phyloP scores from a whole-genome alignment of 1,140 invertebrate species.

The Musca domestica region DNA sequence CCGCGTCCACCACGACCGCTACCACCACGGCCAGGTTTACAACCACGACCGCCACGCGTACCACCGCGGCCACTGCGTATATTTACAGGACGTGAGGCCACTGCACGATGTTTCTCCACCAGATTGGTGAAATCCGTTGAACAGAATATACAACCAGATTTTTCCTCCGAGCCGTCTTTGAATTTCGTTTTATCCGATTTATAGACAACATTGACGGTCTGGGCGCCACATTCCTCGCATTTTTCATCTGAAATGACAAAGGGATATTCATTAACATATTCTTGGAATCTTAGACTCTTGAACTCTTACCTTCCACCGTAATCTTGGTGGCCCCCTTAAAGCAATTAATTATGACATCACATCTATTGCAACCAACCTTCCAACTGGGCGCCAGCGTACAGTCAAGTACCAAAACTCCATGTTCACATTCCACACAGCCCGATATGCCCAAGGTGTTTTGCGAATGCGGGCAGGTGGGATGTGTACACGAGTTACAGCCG shows the following conservation, averaged over 20 bases:
- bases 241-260: constrained; percentile 59
- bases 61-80: constrained; percentile 49
- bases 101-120: constrained; percentile 85
- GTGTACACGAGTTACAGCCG: constrained; percentile 94
- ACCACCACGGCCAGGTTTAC: constrained; percentile 42
- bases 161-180: constrained; percentile 76
- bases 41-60: constrained; percentile 56
- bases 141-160: constrained; percentile 94
- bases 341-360: constrained; percentile 91
- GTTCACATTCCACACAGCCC: constrained; percentile 86
- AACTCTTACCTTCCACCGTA: constrained; percentile 65
- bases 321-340: constrained; percentile 94
- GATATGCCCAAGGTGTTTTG: constrained; percentile 85
- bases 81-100: constrained; percentile 60
- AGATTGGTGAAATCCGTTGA: constrained; percentile 73
- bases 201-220: constrained; percentile 83
- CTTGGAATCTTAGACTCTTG: too few species aligned
- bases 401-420: constrained; percentile 89
- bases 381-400: constrained; percentile 92
- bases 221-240: constrained; percentile 80
- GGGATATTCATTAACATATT: neutral
- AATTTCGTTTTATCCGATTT: constrained; percentile 85
- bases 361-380: constrained; percentile 95
- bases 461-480: constrained; percentile 90
- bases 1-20: constrained; percentile 62